A percentile compares a stretch with the other conserved stretches of the same genome.
phyloP scores from a whole-genome alignment of 2,888 invertebrate genomes.

The Dasysyrphus albostriatus region DNA sequence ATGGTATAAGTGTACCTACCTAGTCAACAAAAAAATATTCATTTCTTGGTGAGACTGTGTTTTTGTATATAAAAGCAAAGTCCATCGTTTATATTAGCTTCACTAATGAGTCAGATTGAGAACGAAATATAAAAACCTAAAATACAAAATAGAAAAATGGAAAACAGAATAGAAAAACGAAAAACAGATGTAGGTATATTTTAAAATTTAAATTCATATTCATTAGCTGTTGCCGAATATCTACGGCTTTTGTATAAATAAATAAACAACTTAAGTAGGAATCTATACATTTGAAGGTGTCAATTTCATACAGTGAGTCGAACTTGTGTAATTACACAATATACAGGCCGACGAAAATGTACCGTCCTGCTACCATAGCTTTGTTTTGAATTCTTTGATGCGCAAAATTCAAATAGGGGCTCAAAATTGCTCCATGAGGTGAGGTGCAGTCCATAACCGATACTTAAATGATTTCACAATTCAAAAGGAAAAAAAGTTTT shows the following conservation, averaged over 20 bases:
- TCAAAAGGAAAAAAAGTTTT: too few relatives aligned
- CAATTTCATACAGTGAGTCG: background rate
- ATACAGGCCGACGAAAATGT: background rate
- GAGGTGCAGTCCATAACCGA: too few relatives aligned
- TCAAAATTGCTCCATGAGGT: too few relatives aligned
- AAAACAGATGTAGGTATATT: background rate
- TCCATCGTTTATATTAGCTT: background rate
- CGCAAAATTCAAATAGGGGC: too few relatives aligned
- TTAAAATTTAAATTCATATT: background rate
- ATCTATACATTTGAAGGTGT: background rate
- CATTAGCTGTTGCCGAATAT: background rate
- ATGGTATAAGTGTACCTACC: too few relatives aligned
- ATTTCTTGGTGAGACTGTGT: background rate
- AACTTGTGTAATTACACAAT: background rate
- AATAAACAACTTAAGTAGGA: background rate
- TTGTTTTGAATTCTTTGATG: too few relatives aligned
- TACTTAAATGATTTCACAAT: too few relatives aligned
- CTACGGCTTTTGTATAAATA: background rate
- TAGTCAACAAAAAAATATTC: background rate
- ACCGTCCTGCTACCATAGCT: too few relatives aligned
- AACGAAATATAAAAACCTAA: background rate
- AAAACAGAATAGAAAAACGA: background rate
- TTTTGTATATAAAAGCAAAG: background rate
- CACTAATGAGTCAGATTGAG: background rate
- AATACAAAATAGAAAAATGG: background rate